Conservation (phyloP, 2,888 invertebrate genomes). For the Eugnorisma glareosa region DNA sequence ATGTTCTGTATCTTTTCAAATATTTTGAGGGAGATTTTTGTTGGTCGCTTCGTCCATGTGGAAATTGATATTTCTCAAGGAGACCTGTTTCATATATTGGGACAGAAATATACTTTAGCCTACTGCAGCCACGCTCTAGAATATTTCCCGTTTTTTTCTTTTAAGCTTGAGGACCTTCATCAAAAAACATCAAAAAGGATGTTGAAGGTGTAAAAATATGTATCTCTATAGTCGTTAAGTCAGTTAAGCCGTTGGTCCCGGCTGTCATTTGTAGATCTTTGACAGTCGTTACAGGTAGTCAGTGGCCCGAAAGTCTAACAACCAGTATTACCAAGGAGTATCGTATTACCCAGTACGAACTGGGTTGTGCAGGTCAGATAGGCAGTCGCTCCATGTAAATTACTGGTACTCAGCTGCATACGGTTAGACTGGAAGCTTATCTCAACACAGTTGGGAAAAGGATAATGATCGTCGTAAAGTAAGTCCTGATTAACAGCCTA, state of each 20-base stretch:
- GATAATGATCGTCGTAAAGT: neutral
- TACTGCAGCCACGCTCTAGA: neutral
- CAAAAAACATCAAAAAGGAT: neutral
- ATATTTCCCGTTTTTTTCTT: neutral
- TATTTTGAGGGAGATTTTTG: conserved; percentile 14
- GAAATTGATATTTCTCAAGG: conserved; percentile 42
- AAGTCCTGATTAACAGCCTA: neutral
- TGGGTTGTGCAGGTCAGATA: no score
- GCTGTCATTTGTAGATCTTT: neutral
- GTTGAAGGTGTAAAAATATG: neutral
- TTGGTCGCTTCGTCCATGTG: conserved; percentile 26
- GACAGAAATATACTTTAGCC: conserved; percentile 22
- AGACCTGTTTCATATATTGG: conserved; percentile 14
- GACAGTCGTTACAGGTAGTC: neutral
- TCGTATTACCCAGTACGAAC: no score
- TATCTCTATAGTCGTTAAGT: neutral
- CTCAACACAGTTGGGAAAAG: neutral
- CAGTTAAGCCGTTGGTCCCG: no score
- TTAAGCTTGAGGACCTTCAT: no score
- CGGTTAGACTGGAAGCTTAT: no score
- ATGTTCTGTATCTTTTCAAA: conserved; percentile 29
- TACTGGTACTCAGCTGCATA: no score
- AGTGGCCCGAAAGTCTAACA: no score
- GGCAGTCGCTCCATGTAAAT: no score
- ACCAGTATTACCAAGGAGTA: no score